Evolutionary conservation across 2,888 invertebrate species (phyloP).

Genomic region (Zygogramma bicolorata): DNA sequence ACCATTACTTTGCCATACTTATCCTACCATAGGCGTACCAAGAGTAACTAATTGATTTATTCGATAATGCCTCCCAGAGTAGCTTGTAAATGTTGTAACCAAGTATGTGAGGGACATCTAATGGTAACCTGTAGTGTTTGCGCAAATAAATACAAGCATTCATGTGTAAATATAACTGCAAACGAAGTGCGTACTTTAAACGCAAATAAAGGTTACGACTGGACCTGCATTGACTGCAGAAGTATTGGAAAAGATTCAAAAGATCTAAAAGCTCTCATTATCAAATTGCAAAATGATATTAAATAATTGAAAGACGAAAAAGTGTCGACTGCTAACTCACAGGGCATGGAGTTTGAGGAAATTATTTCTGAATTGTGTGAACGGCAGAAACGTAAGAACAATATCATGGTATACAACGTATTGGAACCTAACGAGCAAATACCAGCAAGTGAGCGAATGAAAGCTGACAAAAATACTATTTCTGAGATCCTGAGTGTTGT

Average conservation of each 20-base stretch:
- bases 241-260: conserved; percentile 7
- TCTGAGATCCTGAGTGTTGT: too few relatives aligned
- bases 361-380: neutral
- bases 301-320: neutral
- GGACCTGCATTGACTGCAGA: conserved; percentile 12
- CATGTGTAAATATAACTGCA: conserved; percentile 17
- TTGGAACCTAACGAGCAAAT: neutral
- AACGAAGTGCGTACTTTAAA: conserved; percentile 15
- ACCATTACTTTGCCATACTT: too few relatives aligned
- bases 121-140: conserved; percentile 12
- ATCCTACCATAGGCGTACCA: too few relatives aligned
- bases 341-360: neutral
- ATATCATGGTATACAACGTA: neutral
- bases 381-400: neutral
- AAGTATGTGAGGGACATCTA: neutral
- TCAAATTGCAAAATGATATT: conserved; percentile 4
- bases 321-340: neutral
- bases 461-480: neutral
- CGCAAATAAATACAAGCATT: conserved; percentile 11
- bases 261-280: conserved; percentile 14
- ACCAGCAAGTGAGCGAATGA: neutral
- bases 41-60: neutral
- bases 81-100: conserved; percentile 17
- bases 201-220: conserved; percentile 6
- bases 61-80: conserved; percentile 6